Evolutionary conservation across 2,888 invertebrate genomes (phyloP), one percentile per base, ranked within the genome.

Genomic region (Theretra japonica): DNA sequence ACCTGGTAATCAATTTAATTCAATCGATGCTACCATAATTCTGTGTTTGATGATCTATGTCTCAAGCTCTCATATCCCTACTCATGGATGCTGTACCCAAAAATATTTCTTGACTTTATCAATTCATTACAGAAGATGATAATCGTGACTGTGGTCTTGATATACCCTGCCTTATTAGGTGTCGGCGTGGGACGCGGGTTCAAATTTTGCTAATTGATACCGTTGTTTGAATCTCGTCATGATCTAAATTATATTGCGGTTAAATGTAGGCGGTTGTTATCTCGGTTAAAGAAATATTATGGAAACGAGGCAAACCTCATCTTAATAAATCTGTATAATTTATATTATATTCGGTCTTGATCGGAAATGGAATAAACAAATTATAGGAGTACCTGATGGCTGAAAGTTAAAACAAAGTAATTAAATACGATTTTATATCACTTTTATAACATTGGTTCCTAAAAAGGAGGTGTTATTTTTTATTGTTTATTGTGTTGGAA

Each of bases 131-230:
- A 62, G 21, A 21, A 48, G 48, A 65, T 65, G 5, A 0, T 65
- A 25, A 48, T 65, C 48, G 17, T 17, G 41, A 23, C 17, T 33
- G n/a, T 60, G 28, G 60, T n/a, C 33, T 65, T 65, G 48, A 65
- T 65, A 48, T 23, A 65, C 41, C 48, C 65, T 23, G 62, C 65
- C 48, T 23, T 65, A 65, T 15, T 23, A 48, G 65, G 65, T 17
- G 17, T 65, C 15, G 17, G 48, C 48, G 65, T 65, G 65, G 65
- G 65, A 65, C 41, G 65, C 7, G 23, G 48, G 48, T 48, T 65
- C 48, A 65, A 48, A 65, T 65, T 23, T 41, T 48, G 21, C 65
- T 65, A 65, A 65, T 65, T 65, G 48, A 65, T 48, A 48, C 65
- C 23, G 23, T 65, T 65, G 48, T 48, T 65, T 48, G 65, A 41